Percentiles rank a stretch among this genome's conserved stretches.
phyloP scores from a whole-genome alignment of 2,888 invertebrate genomes.

The Hybos culiciformis region DNA sequence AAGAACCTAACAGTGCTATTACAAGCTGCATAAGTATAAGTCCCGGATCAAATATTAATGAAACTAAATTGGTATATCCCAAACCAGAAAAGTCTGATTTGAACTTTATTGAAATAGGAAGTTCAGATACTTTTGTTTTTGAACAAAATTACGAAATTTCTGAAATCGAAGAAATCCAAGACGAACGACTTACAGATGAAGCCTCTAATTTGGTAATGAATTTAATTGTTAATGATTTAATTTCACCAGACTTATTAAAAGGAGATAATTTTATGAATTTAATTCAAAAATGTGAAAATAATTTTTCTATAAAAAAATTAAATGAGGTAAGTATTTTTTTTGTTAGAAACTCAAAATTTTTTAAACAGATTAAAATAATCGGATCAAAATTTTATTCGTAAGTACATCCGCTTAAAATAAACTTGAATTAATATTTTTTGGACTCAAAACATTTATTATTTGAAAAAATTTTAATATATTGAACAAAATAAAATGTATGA shows the following conservation, averaged over 20 bases:
- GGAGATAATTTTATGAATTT: slow-evolving; percentile 18
- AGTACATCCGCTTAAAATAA: too few relatives aligned
- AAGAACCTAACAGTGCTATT: too few relatives aligned
- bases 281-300: background rate
- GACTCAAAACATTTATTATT: too few relatives aligned
- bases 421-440: too few relatives aligned
- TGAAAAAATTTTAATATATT: too few relatives aligned
- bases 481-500: too few relatives aligned
- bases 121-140: slow-evolving; percentile 5
- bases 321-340: background rate
- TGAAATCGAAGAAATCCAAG: slow-evolving; percentile 10
- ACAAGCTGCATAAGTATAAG: slow-evolving; percentile 7
- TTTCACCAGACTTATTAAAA: slow-evolving; percentile 16
- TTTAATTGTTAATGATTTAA: slow-evolving; percentile 21
- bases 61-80: slow-evolving; percentile 11
- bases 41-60: slow-evolving; percentile 11
- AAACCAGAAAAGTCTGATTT: slow-evolving; percentile 9
- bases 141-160: slow-evolving; percentile 11
- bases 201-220: slow-evolving; percentile 15
- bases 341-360: too few relatives aligned
- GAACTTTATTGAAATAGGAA: slow-evolving; percentile 11
- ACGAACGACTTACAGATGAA: background rate
- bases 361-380: too few relatives aligned
- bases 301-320: background rate
- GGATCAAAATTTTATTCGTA: too few relatives aligned